Conservation (phyloP, 2,888 invertebrate species). For the Lypha dubia region DNA sequence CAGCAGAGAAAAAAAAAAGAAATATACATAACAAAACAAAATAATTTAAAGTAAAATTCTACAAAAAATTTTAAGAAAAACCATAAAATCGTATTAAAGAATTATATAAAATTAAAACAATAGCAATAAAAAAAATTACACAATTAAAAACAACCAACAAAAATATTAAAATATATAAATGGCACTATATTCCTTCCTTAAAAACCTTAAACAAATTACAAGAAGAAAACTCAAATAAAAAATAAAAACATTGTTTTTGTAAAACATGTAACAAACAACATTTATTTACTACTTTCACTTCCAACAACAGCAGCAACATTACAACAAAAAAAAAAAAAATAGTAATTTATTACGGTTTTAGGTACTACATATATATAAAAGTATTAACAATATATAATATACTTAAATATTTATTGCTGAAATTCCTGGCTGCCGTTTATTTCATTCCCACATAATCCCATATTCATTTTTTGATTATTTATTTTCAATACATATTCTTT, state of each 20-base stretch:
- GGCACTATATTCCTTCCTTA: conserved; percentile 69
- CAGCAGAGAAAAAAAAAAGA: conserved; percentile 69
- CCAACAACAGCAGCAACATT: conserved; percentile 38
- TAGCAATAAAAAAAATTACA: conserved; percentile 65
- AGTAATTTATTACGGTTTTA: conserved; percentile 20
- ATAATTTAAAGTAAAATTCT: conserved; percentile 73
- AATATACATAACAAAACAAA: conserved; percentile 73
- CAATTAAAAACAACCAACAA: conserved; percentile 46
- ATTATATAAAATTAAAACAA: conserved; percentile 54
- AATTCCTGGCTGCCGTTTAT: conserved; percentile 36
- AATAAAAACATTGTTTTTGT: conserved; percentile 20
- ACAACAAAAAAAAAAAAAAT: conserved; percentile 18
- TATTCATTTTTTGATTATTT: not conserved
- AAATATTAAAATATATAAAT: conserved; percentile 51
- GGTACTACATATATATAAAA: conserved; percentile 62
- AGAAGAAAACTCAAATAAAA: conserved; percentile 10
- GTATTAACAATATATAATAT: conserved; percentile 52
- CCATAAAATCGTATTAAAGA: conserved; percentile 59
- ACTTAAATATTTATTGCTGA: conserved; percentile 30
- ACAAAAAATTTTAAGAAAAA: conserved; percentile 62
- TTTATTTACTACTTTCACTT: conserved; percentile 39
- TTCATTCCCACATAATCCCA: not conserved
- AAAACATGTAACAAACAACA: conserved; percentile 35
- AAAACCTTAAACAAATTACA: conserved; percentile 62
- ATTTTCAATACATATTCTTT: not conserved